phyloP scores from a whole-genome alignment of 2,113 vertebrate genomes.

The Triplophysa rosa region DNA sequence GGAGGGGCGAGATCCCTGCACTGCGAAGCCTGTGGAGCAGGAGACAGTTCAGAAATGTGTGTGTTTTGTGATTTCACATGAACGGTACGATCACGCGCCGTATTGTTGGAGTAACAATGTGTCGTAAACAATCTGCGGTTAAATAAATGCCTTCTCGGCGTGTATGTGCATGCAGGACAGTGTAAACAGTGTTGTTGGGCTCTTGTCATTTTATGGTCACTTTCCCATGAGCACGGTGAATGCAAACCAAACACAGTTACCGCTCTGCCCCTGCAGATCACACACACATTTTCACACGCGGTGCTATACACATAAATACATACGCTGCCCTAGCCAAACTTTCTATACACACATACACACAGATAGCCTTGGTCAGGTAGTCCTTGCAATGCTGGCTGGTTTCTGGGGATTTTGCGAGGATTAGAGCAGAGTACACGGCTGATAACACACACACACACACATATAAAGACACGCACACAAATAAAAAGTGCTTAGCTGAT shows the following conservation, averaged over 20 bases:
- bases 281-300: not conserved
- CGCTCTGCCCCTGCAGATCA: conserved; percentile 2
- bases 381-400: conserved; percentile 32
- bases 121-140: conserved; percentile 19
- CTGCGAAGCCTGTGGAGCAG: conserved; percentile 2
- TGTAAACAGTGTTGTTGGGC: conserved; percentile 19
- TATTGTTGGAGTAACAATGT: conserved; percentile 25
- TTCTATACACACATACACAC: not conserved
- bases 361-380: conserved; percentile 25
- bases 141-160: not conserved
- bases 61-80: conserved; percentile 2
- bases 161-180: not conserved
- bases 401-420: conserved; percentile 36
- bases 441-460: conserved; percentile 28
- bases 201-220: conserved; percentile 35
- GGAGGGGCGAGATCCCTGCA: conserved; percentile 1
- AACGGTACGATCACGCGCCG: not conserved
- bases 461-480: conserved; percentile 19
- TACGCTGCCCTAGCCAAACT: not conserved
- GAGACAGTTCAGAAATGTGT: not conserved
- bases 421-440: conserved; percentile 23
- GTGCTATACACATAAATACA: not conserved
- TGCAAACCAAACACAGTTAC: conserved; percentile 4
- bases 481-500: conserved; percentile 29
- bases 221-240: conserved; percentile 34